Percentiles rank a stretch among this genome's conserved stretches.
Conservation (phyloP, 2,888 invertebrate genomes). For the Eulithis testata region DNA sequence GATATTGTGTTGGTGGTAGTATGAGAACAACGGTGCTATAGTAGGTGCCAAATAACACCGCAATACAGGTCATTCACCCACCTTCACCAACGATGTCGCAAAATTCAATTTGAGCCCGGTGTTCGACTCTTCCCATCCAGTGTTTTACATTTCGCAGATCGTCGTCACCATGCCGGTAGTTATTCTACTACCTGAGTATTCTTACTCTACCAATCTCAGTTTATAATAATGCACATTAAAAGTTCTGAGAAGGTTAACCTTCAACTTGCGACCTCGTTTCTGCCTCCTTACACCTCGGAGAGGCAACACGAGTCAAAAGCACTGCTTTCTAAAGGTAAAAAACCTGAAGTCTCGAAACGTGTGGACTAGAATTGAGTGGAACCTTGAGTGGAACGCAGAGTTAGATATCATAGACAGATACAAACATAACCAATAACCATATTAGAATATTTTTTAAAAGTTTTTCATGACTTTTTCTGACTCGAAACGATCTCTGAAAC, state of each 20-base stretch:
- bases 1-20: too few species aligned
- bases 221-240: background rate
- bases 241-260: slow-evolving; percentile 36
- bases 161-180: too few species aligned
- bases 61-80: too few species aligned
- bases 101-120: too few species aligned
- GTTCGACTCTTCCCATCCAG: too few species aligned
- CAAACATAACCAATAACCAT: background rate
- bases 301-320: slow-evolving; percentile 50
- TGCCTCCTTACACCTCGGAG: slow-evolving; percentile 33
- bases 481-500: too few species aligned
- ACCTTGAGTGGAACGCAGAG: slow-evolving; percentile 31
- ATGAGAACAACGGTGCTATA: background rate
- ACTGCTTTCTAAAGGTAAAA: slow-evolving; percentile 50
- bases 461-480: too few species aligned
- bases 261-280: slow-evolving; percentile 48
- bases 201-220: too few species aligned
- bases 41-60: too few species aligned
- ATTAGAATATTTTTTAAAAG: background rate
- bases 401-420: slow-evolving; percentile 8
- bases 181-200: too few species aligned
- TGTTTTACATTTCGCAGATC: too few species aligned
- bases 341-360: slow-evolving; percentile 36
- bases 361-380: slow-evolving; percentile 26
- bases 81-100: too few species aligned